A percentile compares a stretch with the other conserved stretches of the same genome.
phyloP scores from a whole-genome alignment of 2,113 vertebrate species.

The Oplegnathus fasciatus region DNA sequence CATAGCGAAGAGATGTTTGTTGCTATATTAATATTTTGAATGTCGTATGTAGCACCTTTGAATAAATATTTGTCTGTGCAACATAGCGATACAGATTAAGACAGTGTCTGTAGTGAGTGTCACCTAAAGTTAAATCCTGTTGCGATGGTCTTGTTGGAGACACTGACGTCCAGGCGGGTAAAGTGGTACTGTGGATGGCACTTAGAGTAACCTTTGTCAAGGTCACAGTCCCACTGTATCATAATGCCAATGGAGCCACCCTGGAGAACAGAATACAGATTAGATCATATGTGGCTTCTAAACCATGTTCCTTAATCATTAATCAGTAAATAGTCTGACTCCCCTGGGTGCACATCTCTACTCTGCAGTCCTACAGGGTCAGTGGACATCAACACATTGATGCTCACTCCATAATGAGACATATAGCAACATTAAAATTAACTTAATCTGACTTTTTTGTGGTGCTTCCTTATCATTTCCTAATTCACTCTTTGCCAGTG shows the following conservation, averaged over 20 bases:
- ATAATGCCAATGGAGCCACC: conserved; percentile 92
- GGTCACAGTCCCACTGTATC: conserved; percentile 94
- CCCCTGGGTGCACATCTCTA: neutral
- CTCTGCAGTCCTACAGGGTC: neutral
- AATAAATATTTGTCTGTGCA: neutral
- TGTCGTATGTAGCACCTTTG: no score
- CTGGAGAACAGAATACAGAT: conserved; percentile 73
- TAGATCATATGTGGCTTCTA: neutral
- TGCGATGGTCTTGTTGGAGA: conserved; percentile 80
- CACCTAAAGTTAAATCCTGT: conserved; percentile 94
- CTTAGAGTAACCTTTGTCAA: conserved; percentile 87
- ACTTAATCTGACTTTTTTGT: no score
- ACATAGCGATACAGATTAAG: neutral
- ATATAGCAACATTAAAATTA: no score
- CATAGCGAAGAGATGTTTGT: no score
- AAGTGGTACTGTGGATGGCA: conserved; percentile 92
- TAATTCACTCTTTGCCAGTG: neutral
- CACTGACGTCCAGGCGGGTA: conserved; percentile 87
- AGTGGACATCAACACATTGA: no score
- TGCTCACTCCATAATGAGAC: no score
- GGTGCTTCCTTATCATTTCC: no score
- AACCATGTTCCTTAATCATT: neutral
- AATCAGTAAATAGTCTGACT: neutral
- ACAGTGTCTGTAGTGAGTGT: no score
- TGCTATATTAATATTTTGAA: no score